Percentiles rank a stretch among this genome's conserved stretches.
These are phyloP conservation scores for Triplophysa yarkandensis DNA, from an alignment of 2,797 vertebrate genomes.

Conservation along the genomic window DNA sequence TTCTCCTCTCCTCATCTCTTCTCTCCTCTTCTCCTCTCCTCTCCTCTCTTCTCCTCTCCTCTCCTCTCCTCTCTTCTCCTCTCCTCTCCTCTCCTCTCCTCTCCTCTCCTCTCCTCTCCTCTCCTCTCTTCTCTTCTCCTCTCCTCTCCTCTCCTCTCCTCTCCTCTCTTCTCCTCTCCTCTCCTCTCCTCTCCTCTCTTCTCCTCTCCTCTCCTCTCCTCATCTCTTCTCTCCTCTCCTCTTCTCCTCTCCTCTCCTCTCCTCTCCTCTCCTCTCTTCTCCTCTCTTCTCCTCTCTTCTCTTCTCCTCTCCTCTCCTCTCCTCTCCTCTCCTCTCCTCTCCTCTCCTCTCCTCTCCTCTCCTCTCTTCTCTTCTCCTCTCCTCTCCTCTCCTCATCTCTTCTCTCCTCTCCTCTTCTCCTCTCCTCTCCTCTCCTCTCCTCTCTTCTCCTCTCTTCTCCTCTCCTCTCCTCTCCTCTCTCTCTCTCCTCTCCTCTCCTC, in stretches of 20 bases:
- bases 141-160: no score
- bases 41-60: constrained; percentile 26
- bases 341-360: constrained; percentile 25
- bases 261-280: constrained; percentile 20
- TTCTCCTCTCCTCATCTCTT: no score
- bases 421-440: no score
- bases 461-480: no score
- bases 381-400: no score
- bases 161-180: constrained; percentile 22
- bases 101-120: constrained; percentile 13
- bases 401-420: no score
- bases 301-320: constrained; percentile 17
- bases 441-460: no score
- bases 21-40: background rate
- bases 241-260: constrained; percentile 24
- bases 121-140: no score
- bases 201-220: constrained; percentile 28
- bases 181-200: constrained; percentile 13
- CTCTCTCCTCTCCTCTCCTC: no score
- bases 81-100: constrained; percentile 13
- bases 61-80: constrained; percentile 22
- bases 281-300: constrained; percentile 19
- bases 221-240: constrained; percentile 23
- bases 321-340: constrained; percentile 14
- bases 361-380: no score